phyloP scores from a whole-genome alignment of 2,797 vertebrate species.

The Alfaro cultratus region DNA sequence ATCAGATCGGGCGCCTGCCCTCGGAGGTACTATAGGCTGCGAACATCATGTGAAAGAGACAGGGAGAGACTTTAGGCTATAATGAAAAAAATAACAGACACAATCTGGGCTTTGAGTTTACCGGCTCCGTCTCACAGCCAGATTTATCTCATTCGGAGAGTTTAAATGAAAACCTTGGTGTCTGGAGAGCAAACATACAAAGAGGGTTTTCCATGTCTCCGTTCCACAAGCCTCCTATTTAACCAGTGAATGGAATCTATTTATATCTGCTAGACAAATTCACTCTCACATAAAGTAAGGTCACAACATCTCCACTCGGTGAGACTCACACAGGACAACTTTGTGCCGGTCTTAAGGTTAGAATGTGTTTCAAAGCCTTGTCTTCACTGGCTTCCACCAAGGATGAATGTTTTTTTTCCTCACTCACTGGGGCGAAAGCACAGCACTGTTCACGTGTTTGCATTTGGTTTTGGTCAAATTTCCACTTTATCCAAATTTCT shows the following conservation, averaged over 20 bases:
- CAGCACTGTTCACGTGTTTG: slow-evolving; percentile 1
- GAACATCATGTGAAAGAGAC: slow-evolving; percentile 19
- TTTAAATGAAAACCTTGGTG: slow-evolving; percentile 16
- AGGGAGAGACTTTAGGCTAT: neutral
- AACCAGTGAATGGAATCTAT: slow-evolving; percentile 65
- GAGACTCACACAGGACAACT: slow-evolving; percentile 64
- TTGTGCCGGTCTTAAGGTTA: slow-evolving; percentile 62
- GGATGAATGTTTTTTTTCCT: slow-evolving; percentile 57
- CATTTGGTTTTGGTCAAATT: slow-evolving; percentile 36
- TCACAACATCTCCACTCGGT: slow-evolving; percentile 49
- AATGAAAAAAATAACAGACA: slow-evolving; percentile 9
- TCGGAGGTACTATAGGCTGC: slow-evolving; percentile 7
- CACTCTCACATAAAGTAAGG: slow-evolving; percentile 50
- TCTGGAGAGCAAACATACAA: slow-evolving; percentile 16
- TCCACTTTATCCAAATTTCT: slow-evolving; percentile 18
- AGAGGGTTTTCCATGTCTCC: slow-evolving; percentile 21
- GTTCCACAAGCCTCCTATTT: slow-evolving; percentile 59
- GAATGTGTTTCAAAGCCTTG: slow-evolving; percentile 49
- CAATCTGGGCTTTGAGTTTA: slow-evolving; percentile 13
- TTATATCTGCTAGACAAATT: slow-evolving; percentile 62
- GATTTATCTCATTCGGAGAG: slow-evolving; percentile 16
- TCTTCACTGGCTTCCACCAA: slow-evolving; percentile 50
- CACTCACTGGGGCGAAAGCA: slow-evolving; percentile 32
- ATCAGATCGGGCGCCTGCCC: slow-evolving; percentile 15
- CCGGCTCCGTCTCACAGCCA: slow-evolving; percentile 1